Base-by-base conservation (phyloP, 2,888 invertebrate genomes). In the Petrolisthes cinctipes region DNA sequence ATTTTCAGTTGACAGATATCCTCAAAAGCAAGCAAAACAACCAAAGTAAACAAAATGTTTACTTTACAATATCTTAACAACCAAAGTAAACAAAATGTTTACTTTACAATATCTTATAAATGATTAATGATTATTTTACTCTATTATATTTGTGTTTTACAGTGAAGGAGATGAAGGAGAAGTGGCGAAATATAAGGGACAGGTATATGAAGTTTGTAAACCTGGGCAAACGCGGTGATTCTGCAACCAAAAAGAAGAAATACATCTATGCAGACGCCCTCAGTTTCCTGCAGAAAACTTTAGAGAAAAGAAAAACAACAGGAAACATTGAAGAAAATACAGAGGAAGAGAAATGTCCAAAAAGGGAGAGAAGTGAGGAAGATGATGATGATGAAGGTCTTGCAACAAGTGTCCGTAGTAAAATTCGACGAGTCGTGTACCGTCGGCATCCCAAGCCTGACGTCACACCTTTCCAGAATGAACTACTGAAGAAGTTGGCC, bases 201-300 rank as follows among this genome's bases (percentile, higher is more conserved):
- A 83, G 56, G 5, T 83, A 53, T 83, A 54, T 83, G 71, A 83
- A 83, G n/a, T 11, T 54, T 83, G 14, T 73, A 83, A 83, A 84
- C 14, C 76, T 57, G 57, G 84, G 78, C 76, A 76, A 84, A 84
- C 75, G 78, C 7, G 75, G 84, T 61, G 66, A 84, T 78, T 17
- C 76, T 66, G 57, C 57, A 78, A 51, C 23, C 76, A 84, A 78
- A 78, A 76, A 17, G 76, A 75, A 84, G 84, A 84, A 84, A 84
- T 84, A 84, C 76, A 37, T 57, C 76, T 75, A 76, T 78, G 61
- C 84, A 84, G 84, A 84, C 78, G 23, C 61, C 17, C 84, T 84
- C 75, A 76, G 61, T 75, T 75, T 84, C 57, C 78, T 84, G 14
- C 83, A 20, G 83, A 37, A 83, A 54, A 78, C 75, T 53, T 0